Base-by-base conservation (phyloP, 2,113 vertebrate genomes). In the Pygoscelis adeliae region DNA sequence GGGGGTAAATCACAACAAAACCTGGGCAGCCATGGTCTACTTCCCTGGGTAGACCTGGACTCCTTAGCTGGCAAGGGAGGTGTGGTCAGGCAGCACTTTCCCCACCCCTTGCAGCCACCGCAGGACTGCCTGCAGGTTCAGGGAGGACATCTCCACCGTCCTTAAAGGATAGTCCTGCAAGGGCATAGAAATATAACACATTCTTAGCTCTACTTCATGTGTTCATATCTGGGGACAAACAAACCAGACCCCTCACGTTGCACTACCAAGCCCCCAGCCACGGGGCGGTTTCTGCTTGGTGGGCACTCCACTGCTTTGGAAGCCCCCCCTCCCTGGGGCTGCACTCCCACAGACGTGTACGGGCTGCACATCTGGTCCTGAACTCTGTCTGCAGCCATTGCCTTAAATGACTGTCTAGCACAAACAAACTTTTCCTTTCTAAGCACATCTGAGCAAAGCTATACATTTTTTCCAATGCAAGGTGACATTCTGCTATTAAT, bases 401-500 rank as follows among this genome's bases (percentile, higher is more conserved):
- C 40, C 70, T 94, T 34, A 26, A 69, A 69, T 34, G 70, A 65
- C 49, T 77, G 40, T 40, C 67, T 49, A 40, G 40, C 62, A 66
- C 15, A 34, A 79, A 66, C 21, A 29, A 61, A 61, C 49, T 52
- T 72, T 58, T 56, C 46, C 40, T 79, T 53, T 80, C 71, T n/a
- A 76, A 73, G 84, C 27, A 77, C n/a, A 34, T 56, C 56, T 70
- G 70, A 91, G 66, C 34, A 65, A 61, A 76, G 44, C 70, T 34
- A 46, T 47, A 44, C 20, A 15, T 65, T 85, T 56, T 56, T 72
- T 56, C 52, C n/a, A 1, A 13, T 5, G 21, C 78, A 80, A 90
- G 87, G 81, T 71, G 72, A 93, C 58, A 77, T 89, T 96, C 71
- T 69, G 40, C 50, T 93, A 46, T 61, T 72, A 91, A 61, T 65